A percentile compares a stretch with the other conserved stretches of the same genome.
These are phyloP conservation scores for Porites divaricata DNA, from an alignment of 92 coral and sea anemone species.

Conservation along the genomic window DNA sequence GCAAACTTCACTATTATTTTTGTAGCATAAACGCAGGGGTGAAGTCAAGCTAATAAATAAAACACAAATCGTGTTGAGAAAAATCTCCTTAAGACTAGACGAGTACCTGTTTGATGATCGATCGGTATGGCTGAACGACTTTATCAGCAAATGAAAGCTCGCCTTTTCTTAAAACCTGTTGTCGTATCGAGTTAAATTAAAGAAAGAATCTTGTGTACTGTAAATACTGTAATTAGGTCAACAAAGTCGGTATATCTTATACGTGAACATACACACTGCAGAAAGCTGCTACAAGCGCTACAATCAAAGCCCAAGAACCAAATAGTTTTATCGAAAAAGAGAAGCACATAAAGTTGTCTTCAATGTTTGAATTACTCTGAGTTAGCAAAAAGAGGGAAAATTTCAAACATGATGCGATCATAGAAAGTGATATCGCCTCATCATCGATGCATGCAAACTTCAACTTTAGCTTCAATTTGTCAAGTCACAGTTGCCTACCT, in stretches of 20 bases:
- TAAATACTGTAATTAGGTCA: constrained; percentile 25
- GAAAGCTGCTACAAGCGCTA: background rate
- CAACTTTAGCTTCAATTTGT: constrained; percentile 24
- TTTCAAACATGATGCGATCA: background rate
- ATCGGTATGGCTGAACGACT: background rate
- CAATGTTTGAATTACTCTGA: background rate
- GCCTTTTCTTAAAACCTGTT: background rate
- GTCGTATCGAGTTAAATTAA: constrained; percentile 1
- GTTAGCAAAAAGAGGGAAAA: background rate
- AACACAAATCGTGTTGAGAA: background rate
- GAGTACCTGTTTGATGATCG: background rate
- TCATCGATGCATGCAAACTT: constrained; percentile 2
- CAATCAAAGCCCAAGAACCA: background rate
- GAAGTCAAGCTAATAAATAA: background rate
- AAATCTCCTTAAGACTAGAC: background rate
- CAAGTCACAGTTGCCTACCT: constrained; percentile 66
- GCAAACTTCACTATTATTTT: background rate
- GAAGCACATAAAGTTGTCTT: too few species aligned
- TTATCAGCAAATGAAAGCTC: too few species aligned
- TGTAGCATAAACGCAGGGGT: constrained; percentile 1
- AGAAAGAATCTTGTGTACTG: constrained; percentile 28
- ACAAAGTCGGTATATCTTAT: background rate
- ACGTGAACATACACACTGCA: background rate
- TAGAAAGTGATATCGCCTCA: background rate
- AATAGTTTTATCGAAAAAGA: background rate